Conservation (phyloP, 2,797 vertebrate genomes). For the Girardinus metallicus region DNA sequence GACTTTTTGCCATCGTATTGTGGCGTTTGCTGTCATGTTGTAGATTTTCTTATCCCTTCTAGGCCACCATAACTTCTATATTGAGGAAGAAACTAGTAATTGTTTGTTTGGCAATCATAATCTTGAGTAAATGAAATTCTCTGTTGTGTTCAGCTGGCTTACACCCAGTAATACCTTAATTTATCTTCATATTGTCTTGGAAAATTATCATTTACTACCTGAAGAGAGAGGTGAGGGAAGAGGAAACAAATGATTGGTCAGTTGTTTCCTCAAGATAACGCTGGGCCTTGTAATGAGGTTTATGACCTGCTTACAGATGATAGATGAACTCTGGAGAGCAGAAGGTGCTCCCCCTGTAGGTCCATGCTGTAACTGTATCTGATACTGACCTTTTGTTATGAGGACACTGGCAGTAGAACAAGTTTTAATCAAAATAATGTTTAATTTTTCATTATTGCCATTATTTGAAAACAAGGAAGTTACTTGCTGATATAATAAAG, state of each 20-base stretch:
- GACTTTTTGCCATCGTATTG: neutral
- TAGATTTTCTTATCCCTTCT: neutral
- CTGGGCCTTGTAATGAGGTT: neutral
- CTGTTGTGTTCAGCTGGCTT: neutral
- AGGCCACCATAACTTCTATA: neutral
- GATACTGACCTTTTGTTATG: neutral
- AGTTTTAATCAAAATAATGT: neutral
- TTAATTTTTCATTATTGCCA: neutral
- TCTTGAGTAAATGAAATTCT: neutral
- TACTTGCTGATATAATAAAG: neutral
- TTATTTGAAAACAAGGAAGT: neutral
- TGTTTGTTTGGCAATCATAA: neutral
- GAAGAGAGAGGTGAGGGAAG: neutral
- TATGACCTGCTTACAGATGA: neutral
- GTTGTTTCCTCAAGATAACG: neutral
- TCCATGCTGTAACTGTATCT: neutral
- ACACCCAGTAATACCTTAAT: neutral
- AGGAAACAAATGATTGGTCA: neutral
- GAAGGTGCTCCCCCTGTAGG: neutral
- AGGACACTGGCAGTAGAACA: neutral
- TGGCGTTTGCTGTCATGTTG: neutral
- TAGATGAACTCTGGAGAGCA: neutral
- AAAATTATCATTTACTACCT: neutral
- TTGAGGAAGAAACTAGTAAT: neutral
- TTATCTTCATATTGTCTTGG: neutral